Percentiles rank a stretch among this genome's conserved stretches.
Evolutionary conservation across 2,888 invertebrate species (phyloP).

Genomic region (Actias luna): DNA sequence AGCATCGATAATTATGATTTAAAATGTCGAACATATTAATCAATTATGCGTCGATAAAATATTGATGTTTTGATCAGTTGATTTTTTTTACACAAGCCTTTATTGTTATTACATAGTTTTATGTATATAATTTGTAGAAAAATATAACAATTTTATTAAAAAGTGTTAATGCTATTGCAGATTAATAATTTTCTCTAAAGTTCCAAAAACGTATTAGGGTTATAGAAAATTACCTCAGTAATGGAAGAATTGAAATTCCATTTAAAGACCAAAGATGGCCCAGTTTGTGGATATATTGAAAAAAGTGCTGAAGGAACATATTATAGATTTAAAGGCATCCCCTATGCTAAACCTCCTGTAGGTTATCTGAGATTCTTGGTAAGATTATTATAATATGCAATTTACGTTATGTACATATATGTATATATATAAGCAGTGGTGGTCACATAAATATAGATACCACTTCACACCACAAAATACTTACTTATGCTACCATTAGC

Average conservation of each 20-base stretch:
- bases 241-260: conserved; percentile 30
- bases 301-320: conserved; percentile 43
- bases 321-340: conserved; percentile 64
- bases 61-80: no score
- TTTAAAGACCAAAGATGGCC: conserved; percentile 51
- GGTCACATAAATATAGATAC: no score
- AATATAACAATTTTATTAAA: background rate
- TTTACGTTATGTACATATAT: no score
- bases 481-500: no score
- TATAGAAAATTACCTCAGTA: conserved; percentile 30
- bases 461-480: no score
- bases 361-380: conserved; percentile 63
- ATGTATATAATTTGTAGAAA: no score
- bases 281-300: conserved; percentile 56
- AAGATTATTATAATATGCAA: conserved; percentile 28
- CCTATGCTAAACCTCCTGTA: conserved; percentile 67
- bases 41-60: no score
- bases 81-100: no score
- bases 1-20: no score
- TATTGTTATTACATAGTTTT: no score
- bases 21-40: no score
- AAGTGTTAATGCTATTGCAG: background rate
- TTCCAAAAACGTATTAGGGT: background rate
- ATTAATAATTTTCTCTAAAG: background rate
- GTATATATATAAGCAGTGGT: no score